Conservation (phyloP, 2,888 invertebrate genomes). For the Thera britannica region DNA sequence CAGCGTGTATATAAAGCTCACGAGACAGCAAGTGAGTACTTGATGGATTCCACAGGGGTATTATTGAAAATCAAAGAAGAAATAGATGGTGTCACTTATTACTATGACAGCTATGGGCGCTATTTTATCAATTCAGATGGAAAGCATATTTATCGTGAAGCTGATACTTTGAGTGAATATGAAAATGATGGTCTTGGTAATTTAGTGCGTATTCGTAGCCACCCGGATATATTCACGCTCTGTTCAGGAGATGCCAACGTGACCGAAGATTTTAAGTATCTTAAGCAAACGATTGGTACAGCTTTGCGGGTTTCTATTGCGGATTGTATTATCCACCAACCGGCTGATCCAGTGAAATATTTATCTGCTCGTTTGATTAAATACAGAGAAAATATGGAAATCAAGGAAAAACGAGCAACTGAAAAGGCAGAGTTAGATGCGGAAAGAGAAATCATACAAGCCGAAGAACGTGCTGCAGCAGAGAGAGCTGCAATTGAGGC, state of each 20-base stretch:
- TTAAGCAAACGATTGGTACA: constrained; percentile 68
- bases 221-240: constrained; percentile 64
- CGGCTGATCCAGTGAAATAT: constrained; percentile 74
- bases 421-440: constrained; percentile 65
- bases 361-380: constrained; percentile 65
- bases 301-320: constrained; percentile 73
- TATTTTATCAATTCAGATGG: constrained; percentile 71
- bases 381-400: constrained; percentile 71
- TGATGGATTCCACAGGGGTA: constrained; percentile 72
- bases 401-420: constrained; percentile 59
- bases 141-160: constrained; percentile 74
- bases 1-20: constrained; percentile 74
- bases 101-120: constrained; percentile 75
- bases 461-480: constrained; percentile 66
- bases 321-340: constrained; percentile 71
- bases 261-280: constrained; percentile 74
- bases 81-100: constrained; percentile 66
- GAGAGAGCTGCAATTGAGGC: constrained; percentile 67
- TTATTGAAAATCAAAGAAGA: constrained; percentile 72
- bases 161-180: constrained; percentile 71
- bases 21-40: constrained; percentile 71
- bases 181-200: constrained; percentile 80
- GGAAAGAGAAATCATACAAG: constrained; percentile 64
- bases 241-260: constrained; percentile 73
- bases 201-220: constrained; percentile 73